phyloP scores from a whole-genome alignment of 2,888 invertebrate species.

The Ceramica pisi region DNA sequence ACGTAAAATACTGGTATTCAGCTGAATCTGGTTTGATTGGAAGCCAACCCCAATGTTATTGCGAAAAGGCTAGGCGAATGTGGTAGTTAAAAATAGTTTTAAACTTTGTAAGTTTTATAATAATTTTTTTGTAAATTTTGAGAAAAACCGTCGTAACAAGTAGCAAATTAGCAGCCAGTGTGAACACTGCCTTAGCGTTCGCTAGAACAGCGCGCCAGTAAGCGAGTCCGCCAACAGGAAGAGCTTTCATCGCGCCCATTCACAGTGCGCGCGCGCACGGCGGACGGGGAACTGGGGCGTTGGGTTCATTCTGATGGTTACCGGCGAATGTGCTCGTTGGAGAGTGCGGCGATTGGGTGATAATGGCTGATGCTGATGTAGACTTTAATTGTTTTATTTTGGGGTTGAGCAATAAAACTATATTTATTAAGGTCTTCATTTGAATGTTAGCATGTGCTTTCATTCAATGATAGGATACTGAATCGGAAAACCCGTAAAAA shows the following conservation, averaged over 20 bases:
- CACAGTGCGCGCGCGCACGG: slow-evolving; percentile 47
- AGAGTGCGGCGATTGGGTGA: slow-evolving; percentile 22
- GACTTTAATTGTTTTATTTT: slow-evolving; percentile 15
- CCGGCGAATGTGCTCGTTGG: slow-evolving; percentile 17
- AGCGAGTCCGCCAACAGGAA: slow-evolving; percentile 62
- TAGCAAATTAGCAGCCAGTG: background rate
- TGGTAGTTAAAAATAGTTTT: too few relatives aligned
- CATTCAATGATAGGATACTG: background rate
- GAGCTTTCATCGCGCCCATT: slow-evolving; percentile 64
- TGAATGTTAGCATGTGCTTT: background rate
- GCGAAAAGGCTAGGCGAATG: too few relatives aligned
- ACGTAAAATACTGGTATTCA: too few relatives aligned
- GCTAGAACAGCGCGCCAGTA: slow-evolving; percentile 5
- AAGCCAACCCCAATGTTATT: too few relatives aligned
- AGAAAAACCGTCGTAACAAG: background rate
- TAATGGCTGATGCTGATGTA: slow-evolving; percentile 23
- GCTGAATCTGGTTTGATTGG: too few relatives aligned
- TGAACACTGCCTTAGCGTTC: background rate
- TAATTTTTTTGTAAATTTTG: too few relatives aligned
- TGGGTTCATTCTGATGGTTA: slow-evolving; percentile 28
- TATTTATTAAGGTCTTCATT: background rate
- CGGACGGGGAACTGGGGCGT: slow-evolving; percentile 45
- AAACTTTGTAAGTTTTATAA: background rate
- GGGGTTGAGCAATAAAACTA: background rate
- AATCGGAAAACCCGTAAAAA: background rate